Evolutionary conservation across 2,888 invertebrate genomes (phyloP), one percentile per base, ranked within the genome.

Genomic region (Trichacis sp.): DNA sequence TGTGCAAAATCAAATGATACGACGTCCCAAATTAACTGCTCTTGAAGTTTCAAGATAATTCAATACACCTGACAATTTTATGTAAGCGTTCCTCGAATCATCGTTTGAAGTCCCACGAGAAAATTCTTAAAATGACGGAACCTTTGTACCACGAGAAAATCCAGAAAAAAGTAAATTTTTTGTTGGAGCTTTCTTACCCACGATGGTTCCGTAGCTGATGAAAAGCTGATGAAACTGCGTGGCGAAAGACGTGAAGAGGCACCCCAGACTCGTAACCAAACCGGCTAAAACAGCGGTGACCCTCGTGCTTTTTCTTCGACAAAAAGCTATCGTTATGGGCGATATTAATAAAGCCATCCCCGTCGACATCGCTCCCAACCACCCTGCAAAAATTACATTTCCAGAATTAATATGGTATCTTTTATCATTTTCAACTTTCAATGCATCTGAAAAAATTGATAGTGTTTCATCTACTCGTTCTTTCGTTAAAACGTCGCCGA

Each of bases 191-290:
- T 46, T 40, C 6, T 40, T 12, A 87, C 88, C 88, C 60, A 89
- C 82, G 40, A 89, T 86, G 45, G 87, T 84, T 57, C 88, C 89
- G 78, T 92, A 94, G 85, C 94, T 94, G 88, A 95, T 92, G 87
- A 93, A 94, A 63, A 95, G 88, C 84, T 96, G 95, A 85, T 95
- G 94, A 82, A 94, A 93, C 85, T 95, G 93, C 61, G 93, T 91
- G 59, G 95, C 95, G 84, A 95, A 96, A 59, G 94, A 94, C 6
- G 95, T 93, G 86, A 95, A 95, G 68, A 95, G 90, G 79, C 93
- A 94, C 50, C 94, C 95, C 14, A 95, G 88, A 1, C 94, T 93
- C 29, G 93, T 92, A 51, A 95, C 90, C 68, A 95, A 88, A 6
- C 95, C 95, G 49, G 95, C 95, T 77, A 95, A 91, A 49, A 95